Evolutionary conservation across 1,140 invertebrate species (phyloP).

Genomic region (Bombyx mandarina): DNA sequence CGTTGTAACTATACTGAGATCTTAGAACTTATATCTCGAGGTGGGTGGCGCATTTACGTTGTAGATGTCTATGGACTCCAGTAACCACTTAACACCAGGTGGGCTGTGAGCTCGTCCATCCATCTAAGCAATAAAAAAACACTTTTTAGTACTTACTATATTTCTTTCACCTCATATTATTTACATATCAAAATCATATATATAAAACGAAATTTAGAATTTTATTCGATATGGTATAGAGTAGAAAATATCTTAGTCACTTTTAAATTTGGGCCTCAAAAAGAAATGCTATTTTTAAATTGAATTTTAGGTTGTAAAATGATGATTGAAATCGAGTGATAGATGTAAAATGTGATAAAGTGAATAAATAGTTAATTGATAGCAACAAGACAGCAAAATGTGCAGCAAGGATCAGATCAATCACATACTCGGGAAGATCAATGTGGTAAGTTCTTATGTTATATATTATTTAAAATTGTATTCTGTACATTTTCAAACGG

Average conservation of each 20-base stretch:
- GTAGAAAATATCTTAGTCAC: neutral
- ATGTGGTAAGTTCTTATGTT: conserved; percentile 49
- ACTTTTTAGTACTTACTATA: neutral
- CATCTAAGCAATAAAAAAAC: too few species aligned
- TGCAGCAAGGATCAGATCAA: conserved; percentile 63
- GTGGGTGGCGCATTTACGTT: too few species aligned
- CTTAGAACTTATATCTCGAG: too few species aligned
- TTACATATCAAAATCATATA: neutral
- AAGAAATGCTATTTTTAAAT: conserved; percentile 4
- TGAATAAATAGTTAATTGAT: conserved; percentile 6
- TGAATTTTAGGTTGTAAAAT: neutral
- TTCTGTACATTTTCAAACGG: neutral
- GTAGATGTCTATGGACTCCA: too few species aligned
- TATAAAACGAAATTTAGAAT: neutral
- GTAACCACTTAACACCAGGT: too few species aligned
- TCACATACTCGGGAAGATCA: conserved; percentile 62
- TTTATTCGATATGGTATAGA: too few species aligned
- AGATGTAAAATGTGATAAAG: conserved; percentile 32
- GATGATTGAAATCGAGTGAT: conserved; percentile 7
- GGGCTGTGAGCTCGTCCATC: too few species aligned
- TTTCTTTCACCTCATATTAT: neutral
- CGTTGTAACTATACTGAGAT: too few species aligned
- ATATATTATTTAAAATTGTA: neutral
- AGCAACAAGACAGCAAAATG: conserved; percentile 34
- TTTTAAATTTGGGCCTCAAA: conserved; percentile 3